These are phyloP conservation scores for Zenarchopterus dispar DNA, from an alignment of 2,797 vertebrate genomes.

Conservation along the genomic window DNA sequence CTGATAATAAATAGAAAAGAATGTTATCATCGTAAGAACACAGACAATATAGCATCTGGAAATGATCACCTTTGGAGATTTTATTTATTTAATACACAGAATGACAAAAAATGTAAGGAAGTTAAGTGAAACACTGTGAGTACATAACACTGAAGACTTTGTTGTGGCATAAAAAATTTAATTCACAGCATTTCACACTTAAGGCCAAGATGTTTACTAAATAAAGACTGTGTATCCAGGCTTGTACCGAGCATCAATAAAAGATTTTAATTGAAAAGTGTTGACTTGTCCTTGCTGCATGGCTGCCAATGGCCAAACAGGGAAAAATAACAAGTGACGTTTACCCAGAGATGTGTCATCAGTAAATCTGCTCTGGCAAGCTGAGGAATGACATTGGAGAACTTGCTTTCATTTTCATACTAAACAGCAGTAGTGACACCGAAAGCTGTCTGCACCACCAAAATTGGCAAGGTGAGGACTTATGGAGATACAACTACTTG, in stretches of 20 bases:
- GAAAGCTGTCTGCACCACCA: constrained; percentile 26
- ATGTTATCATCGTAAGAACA: too few relatives aligned
- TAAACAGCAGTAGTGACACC: constrained; percentile 27
- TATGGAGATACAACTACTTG: constrained; percentile 18
- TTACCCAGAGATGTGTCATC: constrained; percentile 26
- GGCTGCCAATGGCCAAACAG: constrained; percentile 33
- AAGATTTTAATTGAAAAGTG: constrained; percentile 19
- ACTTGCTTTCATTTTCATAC: constrained; percentile 24
- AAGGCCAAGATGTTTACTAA: not conserved
- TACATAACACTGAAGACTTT: too few relatives aligned
- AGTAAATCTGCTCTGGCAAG: constrained; percentile 31
- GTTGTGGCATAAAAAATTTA: not conserved
- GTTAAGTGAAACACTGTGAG: too few relatives aligned
- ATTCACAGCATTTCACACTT: not conserved
- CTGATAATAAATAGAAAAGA: too few relatives aligned
- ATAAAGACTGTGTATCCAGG: not conserved
- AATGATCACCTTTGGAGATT: too few relatives aligned
- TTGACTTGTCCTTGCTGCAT: constrained; percentile 17
- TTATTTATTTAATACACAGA: too few relatives aligned
- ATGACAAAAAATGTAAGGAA: too few relatives aligned
- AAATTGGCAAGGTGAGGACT: constrained; percentile 20
- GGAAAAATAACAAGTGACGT: constrained; percentile 28
- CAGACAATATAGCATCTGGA: too few relatives aligned
- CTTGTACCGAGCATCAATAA: constrained; percentile 16
- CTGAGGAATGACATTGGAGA: constrained; percentile 20